These are phyloP conservation scores for Potorous gilbertii DNA, from an alignment of 2,797 vertebrate species.

Conservation along the genomic window DNA sequence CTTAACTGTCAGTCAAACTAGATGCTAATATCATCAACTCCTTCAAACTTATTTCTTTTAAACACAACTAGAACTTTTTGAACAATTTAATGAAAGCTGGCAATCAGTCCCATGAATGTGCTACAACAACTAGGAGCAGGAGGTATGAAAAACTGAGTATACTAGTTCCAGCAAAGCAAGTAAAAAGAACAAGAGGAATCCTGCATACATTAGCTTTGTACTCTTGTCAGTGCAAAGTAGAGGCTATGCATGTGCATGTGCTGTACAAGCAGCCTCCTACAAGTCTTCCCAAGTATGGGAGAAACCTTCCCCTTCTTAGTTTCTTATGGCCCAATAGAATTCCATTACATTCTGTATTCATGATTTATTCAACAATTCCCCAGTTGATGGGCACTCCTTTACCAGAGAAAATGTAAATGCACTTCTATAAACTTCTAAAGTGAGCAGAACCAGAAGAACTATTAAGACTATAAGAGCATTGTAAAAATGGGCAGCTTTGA, in stretches of 20 bases:
- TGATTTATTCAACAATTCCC: neutral
- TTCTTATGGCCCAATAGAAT: neutral
- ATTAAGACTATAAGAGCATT: neutral
- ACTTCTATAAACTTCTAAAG: neutral
- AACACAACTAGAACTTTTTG: neutral
- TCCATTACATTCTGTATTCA: neutral
- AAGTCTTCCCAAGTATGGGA: neutral
- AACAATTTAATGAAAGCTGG: neutral
- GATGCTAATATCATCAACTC: neutral
- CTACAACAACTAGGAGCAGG: neutral
- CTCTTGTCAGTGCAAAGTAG: neutral
- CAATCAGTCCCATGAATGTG: neutral
- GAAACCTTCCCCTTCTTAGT: neutral
- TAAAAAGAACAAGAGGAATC: neutral
- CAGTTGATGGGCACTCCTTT: neutral
- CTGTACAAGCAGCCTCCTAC: neutral
- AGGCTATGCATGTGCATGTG: neutral
- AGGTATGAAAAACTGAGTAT: neutral
- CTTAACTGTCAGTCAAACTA: neutral
- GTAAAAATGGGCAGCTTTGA: neutral
- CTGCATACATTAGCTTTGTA: neutral
- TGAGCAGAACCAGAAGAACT: neutral
- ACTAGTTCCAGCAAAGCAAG: neutral
- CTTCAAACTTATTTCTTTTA: neutral
- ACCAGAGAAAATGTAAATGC: neutral